Evolutionary conservation across 2,113 vertebrate genomes (phyloP).

Genomic region (Ameiurus melas): DNA sequence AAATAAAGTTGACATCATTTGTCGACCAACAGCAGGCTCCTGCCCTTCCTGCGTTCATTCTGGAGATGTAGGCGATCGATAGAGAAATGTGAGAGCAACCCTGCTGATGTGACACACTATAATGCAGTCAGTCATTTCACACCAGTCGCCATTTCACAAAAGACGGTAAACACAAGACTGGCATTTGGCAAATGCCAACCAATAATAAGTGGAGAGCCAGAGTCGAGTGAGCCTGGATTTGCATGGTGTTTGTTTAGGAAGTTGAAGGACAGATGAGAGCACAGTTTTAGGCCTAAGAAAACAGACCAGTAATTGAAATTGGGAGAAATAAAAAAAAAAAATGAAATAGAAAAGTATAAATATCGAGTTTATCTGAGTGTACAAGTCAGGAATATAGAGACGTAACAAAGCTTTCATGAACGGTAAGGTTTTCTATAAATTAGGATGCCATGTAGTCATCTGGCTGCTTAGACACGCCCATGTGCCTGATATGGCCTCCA

Average conservation of each 20-base stretch:
- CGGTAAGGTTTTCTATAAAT: background rate
- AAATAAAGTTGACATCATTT: background rate
- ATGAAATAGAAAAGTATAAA: background rate
- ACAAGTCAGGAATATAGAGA: background rate
- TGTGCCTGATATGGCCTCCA: background rate
- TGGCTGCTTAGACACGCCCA: background rate
- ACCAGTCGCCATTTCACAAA: conserved; percentile 33
- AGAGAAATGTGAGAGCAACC: background rate
- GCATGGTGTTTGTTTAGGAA: conserved; percentile 30
- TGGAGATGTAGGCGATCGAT: conserved; percentile 22
- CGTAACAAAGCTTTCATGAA: background rate
- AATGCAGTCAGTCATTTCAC: conserved; percentile 26
- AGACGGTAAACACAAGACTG: conserved; percentile 23
- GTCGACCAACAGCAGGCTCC: background rate
- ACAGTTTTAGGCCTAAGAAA: background rate
- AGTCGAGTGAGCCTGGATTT: background rate
- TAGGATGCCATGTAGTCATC: background rate
- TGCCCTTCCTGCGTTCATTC: conserved; percentile 48
- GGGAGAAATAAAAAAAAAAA: background rate
- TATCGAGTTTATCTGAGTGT: background rate
- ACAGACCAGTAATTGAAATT: conserved; percentile 3
- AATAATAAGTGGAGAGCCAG: conserved; percentile 15
- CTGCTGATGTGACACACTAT: conserved; percentile 8
- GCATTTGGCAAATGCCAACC: conserved; percentile 41
- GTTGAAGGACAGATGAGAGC: background rate